Evolutionary conservation across 2,113 vertebrate genomes (phyloP), one percentile per base, ranked within the genome.

Genomic region (Butastur rufipennis): DNA sequence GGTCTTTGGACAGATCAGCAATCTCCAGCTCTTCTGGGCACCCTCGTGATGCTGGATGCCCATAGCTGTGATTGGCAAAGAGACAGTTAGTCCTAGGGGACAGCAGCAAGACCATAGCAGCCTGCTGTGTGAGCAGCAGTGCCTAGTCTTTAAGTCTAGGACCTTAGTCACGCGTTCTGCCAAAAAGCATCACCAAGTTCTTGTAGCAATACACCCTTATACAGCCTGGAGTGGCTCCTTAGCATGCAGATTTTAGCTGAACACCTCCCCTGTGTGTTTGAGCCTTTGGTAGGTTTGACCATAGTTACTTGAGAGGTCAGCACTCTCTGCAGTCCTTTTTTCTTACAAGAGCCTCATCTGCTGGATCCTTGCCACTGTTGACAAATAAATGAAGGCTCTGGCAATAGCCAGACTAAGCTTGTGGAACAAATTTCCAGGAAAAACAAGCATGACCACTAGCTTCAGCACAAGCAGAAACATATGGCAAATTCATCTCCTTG

Each of bases 341-440:
- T 70, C 79, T 86, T 92, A 27, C 47, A 74, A 86, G 21, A 88
- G 29, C 52, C 34, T 96, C 90, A 79, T 95, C 68, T 81, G 48
- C 52, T 92, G 86, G 88, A 78, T 53, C 56, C 25, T 81, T 77
- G 78, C 70, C 89, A 79, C 66, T 89, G 73, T 81, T 86, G 93
- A 89, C 73, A 95, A 95, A 92, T 81, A 94, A 85, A 89, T 86
- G 88, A 89, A 94, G 48, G 62, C 40, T 72, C 95, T 97, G 94
- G 90, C 59, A 72, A 56, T 29, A 87, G 61, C 86, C 77, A 91
- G 70, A 10, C 27, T 80, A 65, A 92, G 66, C 68, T 91, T 61
- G 70, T 95, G 91, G 93, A 96, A 96, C 52, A 61, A 67, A 91
- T 96, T 92, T 95, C 93, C 80, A 92, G 94, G 90, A 92, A 92